Evolutionary conservation across 1,140 invertebrate genomes (phyloP).

Genomic region (Luehdorfia chinensis): DNA sequence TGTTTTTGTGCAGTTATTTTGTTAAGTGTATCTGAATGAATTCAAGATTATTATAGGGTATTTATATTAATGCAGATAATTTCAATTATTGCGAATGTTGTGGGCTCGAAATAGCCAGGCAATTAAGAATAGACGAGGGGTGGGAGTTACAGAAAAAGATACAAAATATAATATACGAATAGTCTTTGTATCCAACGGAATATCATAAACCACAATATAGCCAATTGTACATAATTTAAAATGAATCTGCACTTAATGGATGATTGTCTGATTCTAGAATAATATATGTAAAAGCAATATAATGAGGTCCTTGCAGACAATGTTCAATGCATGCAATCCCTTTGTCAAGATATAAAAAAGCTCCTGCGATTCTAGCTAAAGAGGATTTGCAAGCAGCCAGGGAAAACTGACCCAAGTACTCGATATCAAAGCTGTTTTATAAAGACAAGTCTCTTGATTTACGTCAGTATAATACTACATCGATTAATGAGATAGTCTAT

Average conservation of each 20-base stretch:
- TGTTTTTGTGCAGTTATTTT: no score
- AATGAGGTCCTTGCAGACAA: slow-evolving; percentile 31
- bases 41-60: no score
- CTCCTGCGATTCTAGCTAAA: slow-evolving; percentile 31
- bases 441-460: slow-evolving; percentile 28
- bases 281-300: slow-evolving; percentile 12
- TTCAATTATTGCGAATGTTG: no score
- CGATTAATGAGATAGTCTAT: slow-evolving; percentile 22
- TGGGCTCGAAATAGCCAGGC: no score
- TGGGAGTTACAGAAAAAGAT: no score
- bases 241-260: slow-evolving; percentile 30
- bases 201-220: slow-evolving; percentile 30
- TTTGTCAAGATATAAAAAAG: slow-evolving; percentile 31
- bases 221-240: slow-evolving; percentile 31
- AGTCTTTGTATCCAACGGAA: no score
- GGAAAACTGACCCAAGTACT: slow-evolving; percentile 29
- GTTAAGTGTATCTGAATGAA: no score
- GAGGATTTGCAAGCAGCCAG: slow-evolving; percentile 25
- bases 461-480: slow-evolving; percentile 30
- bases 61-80: no score
- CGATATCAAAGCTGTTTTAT: slow-evolving; percentile 27
- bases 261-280: slow-evolving; percentile 31
- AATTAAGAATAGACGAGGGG: no score
- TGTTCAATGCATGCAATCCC: slow-evolving; percentile 28
- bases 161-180: no score